Evolutionary conservation across 2,888 invertebrate species (phyloP), one percentile per base, ranked within the genome.

Genomic region (Phragmatobia fuliginosa): DNA sequence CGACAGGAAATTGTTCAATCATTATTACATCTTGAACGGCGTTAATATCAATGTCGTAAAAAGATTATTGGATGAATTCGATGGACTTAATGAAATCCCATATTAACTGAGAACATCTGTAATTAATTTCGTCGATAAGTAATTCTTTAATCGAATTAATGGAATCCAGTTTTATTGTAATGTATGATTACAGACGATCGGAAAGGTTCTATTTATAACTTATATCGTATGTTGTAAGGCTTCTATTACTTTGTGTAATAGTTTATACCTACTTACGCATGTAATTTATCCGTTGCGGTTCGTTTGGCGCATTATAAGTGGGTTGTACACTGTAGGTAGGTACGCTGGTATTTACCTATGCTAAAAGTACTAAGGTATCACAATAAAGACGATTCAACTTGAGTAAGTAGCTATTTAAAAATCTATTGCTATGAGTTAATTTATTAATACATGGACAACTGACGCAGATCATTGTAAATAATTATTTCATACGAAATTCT

Each of bases 61-160:
- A 74, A 77, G 75, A 82, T 83, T 79, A 75, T 70, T 76, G 73
- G 65, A 72, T 77, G 77, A 75, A 83, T 82, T 79, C 74, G 73
- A 77, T 73, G 66, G 71, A 66, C 72, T 72, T 72, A 80, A 81
- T 81, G 77, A 73, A 77, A 79, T 81, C 71, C 81, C 77, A 76
- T 77, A 81, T 72, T 75, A 76, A 81, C 72, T 67, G 81, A 81
- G 81, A 81, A 77, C 83, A 76, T 83, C 78, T 72, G 75, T 83
- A 79, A 82, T 82, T 83, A 83, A 79, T 79, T 73, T 77, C 67
- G 75, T 77, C 75, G 76, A 79, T 74, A 77, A 77, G 75, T 80
- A 81, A 80, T 73, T 83, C 80, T 70, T 73, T 83, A 82, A 83
- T 82, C 74, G 74, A 79, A 81, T 82, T 82, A 82, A 77, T 78